These are phyloP conservation scores for Dryobota labecula DNA, from an alignment of 2,888 invertebrate genomes.

Conservation along the genomic window DNA sequence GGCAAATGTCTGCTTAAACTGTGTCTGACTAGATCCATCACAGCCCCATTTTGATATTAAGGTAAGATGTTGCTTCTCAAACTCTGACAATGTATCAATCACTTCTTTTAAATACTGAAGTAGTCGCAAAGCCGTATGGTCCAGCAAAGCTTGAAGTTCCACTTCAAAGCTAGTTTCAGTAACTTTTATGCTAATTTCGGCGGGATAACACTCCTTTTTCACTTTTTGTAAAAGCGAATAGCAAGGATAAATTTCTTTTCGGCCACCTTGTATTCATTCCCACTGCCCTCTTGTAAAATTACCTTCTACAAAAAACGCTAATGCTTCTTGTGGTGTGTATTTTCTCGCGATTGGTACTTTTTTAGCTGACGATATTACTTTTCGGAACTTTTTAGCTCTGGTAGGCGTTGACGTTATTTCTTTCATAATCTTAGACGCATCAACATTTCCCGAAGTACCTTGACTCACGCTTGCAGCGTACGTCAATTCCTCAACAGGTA, in stretches of 20 bases:
- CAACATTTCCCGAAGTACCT: neutral
- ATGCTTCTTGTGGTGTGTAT: conserved; percentile 6
- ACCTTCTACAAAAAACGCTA: conserved; percentile 19
- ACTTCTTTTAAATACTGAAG: neutral
- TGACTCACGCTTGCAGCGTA: neutral
- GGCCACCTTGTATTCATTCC: conserved; percentile 6
- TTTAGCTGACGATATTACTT: neutral
- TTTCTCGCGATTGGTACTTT: neutral
- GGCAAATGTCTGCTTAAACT: too few species aligned
- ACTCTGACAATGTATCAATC: too few species aligned
- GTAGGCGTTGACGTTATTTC: neutral
- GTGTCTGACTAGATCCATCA: conserved; percentile 1
- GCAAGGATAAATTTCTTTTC: conserved; percentile 6
- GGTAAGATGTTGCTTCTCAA: neutral
- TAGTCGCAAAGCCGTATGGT: conserved; percentile 4
- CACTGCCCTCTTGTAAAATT: conserved; percentile 12
- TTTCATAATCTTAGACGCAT: too few species aligned
- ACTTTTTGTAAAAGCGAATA: neutral
- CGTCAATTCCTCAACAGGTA: too few species aligned
- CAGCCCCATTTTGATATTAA: conserved; percentile 13
- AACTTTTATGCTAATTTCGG: neutral
- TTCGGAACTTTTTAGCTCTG: neutral
- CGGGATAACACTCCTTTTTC: neutral
- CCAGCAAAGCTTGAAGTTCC: conserved; percentile 8
- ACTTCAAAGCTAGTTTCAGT: conserved; percentile 4